A percentile compares a stretch with the other conserved stretches of the same genome.
Evolutionary conservation across 2,888 invertebrate species (phyloP).

Genomic region (Phalera bucephala): DNA sequence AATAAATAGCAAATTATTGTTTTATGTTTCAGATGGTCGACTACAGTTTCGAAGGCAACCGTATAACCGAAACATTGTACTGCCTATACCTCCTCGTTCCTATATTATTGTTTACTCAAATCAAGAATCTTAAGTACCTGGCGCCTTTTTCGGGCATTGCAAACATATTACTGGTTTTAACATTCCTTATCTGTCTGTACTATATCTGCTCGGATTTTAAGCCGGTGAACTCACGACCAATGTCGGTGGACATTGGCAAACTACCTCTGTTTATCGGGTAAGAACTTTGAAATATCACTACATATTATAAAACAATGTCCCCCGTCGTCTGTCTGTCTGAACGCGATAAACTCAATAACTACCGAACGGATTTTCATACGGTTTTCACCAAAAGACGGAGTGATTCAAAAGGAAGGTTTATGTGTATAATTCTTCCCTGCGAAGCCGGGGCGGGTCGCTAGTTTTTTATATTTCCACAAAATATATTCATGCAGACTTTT

Average conservation of each 20-base stretch:
- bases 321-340: constrained; percentile 1
- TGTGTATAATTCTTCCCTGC: no score
- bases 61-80: constrained; percentile 53
- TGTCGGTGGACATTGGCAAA: constrained; percentile 80
- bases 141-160: constrained; percentile 96
- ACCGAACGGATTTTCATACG: no score
- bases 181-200: constrained; percentile 91
- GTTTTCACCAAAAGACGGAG: no score
- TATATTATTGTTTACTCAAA: constrained; percentile 72
- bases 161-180: constrained; percentile 89
- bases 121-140: constrained; percentile 90
- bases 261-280: constrained; percentile 93
- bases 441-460: no score
- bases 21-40: constrained; percentile 62
- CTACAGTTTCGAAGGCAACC: constrained; percentile 36
- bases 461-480: not conserved
- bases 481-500: no score
- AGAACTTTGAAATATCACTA: no score
- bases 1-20: no score
- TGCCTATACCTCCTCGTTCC: constrained; percentile 68
- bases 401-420: no score
- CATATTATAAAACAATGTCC: no score
- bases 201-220: constrained; percentile 86
- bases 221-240: constrained; percentile 70
- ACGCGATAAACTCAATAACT: no score